Base-by-base conservation (phyloP, 2,113 vertebrate genomes). In the Galeopterus variegatus region DNA sequence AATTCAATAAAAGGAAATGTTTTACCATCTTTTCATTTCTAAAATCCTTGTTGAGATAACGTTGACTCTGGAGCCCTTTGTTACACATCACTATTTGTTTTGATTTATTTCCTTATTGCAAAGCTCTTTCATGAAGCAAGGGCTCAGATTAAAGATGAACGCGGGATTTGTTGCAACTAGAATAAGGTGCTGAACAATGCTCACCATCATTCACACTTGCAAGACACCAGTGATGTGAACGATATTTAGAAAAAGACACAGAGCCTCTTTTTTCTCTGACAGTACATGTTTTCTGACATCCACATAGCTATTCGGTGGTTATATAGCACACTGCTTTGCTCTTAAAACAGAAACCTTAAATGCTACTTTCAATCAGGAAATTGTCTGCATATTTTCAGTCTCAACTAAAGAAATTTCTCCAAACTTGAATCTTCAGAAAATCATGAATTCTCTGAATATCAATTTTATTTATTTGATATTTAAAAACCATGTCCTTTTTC, bases 391-490 rank as follows among this genome's bases (percentile, higher is more conserved):
- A 45, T 62, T 95, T 94, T 88, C 58, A 86, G 75, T 95, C 54
- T 83, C 18, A 62, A 84, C 62, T 48, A 31, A 79, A 87, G 85
- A 26, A 62, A 21, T n/a, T 50, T 36, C 33, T 48, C 67, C 69
- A 83, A 92, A 75, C n/a, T 79, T 96, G 33, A 26, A 8, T 81
- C 88, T 97, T 97, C 75, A 96, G 72, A 89, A 96, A 62, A 79
- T 93, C 95, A 95, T 65, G 60, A 96, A 96, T 54, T 76, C 54
- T 95, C 82, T 94, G 94, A 96, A 96, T 97, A 31, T 82, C 93
- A 97, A 36, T 95, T 96, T 56, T 96, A 86, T 92, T 97, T 97
- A 96, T 96, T 96, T 98, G 85, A 91, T 96, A 97, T 96, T 96
- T 97, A 92, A 96, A 97, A 97, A 90, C 87, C 85, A 56, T 60